phyloP scores from a whole-genome alignment of 2,797 vertebrate species.

The Squalus acanthias region DNA sequence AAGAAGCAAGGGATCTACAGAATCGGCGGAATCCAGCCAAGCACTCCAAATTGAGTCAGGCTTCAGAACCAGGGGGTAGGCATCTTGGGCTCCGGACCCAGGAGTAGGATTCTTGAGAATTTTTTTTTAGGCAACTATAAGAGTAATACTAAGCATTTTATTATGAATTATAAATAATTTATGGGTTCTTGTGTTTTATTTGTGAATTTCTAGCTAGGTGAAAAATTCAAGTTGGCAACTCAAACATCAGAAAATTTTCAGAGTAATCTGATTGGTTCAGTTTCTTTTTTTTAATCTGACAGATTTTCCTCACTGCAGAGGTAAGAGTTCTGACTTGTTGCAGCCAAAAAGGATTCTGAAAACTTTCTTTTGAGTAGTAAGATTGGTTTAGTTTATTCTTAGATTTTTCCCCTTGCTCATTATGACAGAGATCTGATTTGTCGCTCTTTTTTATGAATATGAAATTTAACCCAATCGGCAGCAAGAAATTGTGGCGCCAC shows the following conservation, averaged over 20 bases:
- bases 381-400: background rate
- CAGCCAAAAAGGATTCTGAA: background rate
- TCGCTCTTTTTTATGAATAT: background rate
- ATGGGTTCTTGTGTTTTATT: background rate
- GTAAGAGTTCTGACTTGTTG: background rate
- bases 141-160: too few relatives aligned
- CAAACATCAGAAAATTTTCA: background rate
- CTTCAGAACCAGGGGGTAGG: too few relatives aligned
- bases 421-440: background rate
- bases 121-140: too few relatives aligned
- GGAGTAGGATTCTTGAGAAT: too few relatives aligned
- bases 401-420: background rate
- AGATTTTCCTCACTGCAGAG: background rate
- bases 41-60: too few relatives aligned
- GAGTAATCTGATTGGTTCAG: background rate
- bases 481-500: background rate
- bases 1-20: too few relatives aligned
- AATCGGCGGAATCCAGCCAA: too few relatives aligned
- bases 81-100: too few relatives aligned
- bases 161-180: background rate
- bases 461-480: background rate
- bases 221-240: background rate
- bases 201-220: background rate
- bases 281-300: background rate
- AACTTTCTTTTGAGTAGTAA: background rate